Base-by-base conservation (phyloP, 2,888 invertebrate species). In the Argynnis bischoffii region DNA sequence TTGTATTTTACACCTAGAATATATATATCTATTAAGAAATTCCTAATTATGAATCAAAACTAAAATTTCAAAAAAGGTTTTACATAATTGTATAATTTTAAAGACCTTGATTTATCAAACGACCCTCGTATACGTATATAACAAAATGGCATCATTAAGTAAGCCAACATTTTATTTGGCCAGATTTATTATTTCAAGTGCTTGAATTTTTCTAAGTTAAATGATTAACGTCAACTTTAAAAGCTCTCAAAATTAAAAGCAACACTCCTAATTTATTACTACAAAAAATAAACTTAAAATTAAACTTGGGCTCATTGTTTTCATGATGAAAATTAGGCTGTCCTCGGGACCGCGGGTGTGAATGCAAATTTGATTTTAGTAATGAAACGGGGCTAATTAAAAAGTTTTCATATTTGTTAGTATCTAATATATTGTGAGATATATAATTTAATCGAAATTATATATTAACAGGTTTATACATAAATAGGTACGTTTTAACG, bases 351-450 rank as follows among this genome's bases (percentile, higher is more conserved):
- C 82, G 78, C 81, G 79, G 84, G 82, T 84, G 86, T 77, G 81
- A 85, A 88, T 82, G 80, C 85, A 87, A 88, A 88, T 88, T 88
- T 83, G 87, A 88, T 88, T 89, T 85, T 81, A 84, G 84, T 85
- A 87, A 86, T 86, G 83, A 88, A 87, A 86, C 80, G 82, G 77
- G 83, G 81, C 84, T 61, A 64, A 70, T 67, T 69, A 67, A 67
- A 66, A 48, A 35, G 50, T 13, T 26, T 26, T 5, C 21, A 61
- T 55, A 14, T 41, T 41, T 41, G 35, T 41, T 41, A 41, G 11
- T 41, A n/a, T n/a, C n/a, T n/a, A 41, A 41, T 41, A 41, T 11
- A 11, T 41, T 41, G 11, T 11, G 11, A 41, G 35, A 41, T 41
- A n/a, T n/a, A n/a, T n/a, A 41, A 41, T 41, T 41, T 1, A 41